Evolutionary conservation across 2,797 vertebrate species (phyloP), one percentile per base, ranked within the genome.

Genomic region (Columba guinea): DNA sequence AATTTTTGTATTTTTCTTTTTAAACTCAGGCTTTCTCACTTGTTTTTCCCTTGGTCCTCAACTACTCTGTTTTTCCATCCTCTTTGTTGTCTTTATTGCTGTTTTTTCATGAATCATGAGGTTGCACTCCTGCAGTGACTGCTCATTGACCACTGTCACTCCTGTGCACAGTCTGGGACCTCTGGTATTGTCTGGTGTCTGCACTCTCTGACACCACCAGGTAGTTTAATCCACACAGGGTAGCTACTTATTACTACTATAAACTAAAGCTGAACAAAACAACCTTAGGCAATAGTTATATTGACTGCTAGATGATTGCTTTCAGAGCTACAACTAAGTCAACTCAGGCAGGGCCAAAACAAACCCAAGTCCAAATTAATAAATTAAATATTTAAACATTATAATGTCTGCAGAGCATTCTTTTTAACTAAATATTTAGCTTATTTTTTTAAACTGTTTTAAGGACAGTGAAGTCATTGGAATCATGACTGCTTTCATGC

Each of bases 341-440:
- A 58, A 22, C 39, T 82, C 46, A 82, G 58, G n/a, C 18, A 75
- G 23, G 34, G 21, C 58, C 46, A 58, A 79, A 41, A 41, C 11
- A 56, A 88, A 51, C 14, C 10, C 28, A 34, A 79, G 22, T n/a
- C 24, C 41, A 68, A 48, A 90, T 80, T 41, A 69, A 55, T 94
- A 88, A 97, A 93, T 80, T 86, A 90, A 56, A 76, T 46, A 85
- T 80, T 75, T 26, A 28, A 78, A 56, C 41, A 27, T 71, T 59
- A 90, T 78, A 39, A 21, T 41, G 64, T 39, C n/a, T 87, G 19
- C 35, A 65, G 56, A 87, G 17, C 15, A 30, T 83, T 95, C 52
- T 82, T 39, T 91, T 44, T 89, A 91, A 83, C 48, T 51, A 93
- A 93, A 91, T 91, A 83, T 83, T 90, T 91, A 87, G 10, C 80